Evolutionary conservation across 2,888 invertebrate genomes (phyloP), one percentile per base, ranked within the genome.

Genomic region (Hanleya hanleyi): DNA sequence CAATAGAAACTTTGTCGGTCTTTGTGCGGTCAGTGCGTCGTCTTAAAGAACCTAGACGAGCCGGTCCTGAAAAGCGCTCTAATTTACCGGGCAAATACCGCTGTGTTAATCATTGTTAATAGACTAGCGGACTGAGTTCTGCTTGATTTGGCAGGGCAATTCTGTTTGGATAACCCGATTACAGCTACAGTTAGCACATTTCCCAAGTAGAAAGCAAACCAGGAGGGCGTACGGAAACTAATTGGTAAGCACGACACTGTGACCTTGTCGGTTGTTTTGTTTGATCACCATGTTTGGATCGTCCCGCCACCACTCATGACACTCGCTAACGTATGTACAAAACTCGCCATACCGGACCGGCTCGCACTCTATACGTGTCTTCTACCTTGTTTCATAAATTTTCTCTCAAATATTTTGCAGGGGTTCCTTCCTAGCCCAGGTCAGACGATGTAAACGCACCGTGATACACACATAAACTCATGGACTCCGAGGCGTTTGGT

Each of bases 61-160:
- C 29, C 9, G 57, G 57, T 26, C 32, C 12, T 29, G 32, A 57
- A 57, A 47, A 57, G 29, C 18, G 57, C 12, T 22, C 29, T 29
- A 57, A 57, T 57, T 57, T 57, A 29, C 57, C 32, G 57, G 29
- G 57, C 57, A 57, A 57, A 57, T 57, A 57, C 22, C 26, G 29
- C 57, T 22, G 57, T 26, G 57, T 57, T 57, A 57, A 57, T 57
- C 57, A 57, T 22, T 57, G 57, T 57, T 57, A 57, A 57, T 57
- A 57, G 57, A 57, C 29, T 57, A 32, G 29, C 12, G 26, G 3
- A 18, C 47, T 18, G 22, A 22, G 47, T 47, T 7, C 47, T 18
- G 47, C 47, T 22, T 47, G 47, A 47, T 47, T n/a, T 22, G 47
- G n/a, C 47, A 7, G 47, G 47, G 22, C 47, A 5, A 47, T 47